Evolutionary conservation across 2,113 vertebrate genomes (phyloP), one percentile per base, ranked within the genome.

Genomic region (Oncorhynchus keta): DNA sequence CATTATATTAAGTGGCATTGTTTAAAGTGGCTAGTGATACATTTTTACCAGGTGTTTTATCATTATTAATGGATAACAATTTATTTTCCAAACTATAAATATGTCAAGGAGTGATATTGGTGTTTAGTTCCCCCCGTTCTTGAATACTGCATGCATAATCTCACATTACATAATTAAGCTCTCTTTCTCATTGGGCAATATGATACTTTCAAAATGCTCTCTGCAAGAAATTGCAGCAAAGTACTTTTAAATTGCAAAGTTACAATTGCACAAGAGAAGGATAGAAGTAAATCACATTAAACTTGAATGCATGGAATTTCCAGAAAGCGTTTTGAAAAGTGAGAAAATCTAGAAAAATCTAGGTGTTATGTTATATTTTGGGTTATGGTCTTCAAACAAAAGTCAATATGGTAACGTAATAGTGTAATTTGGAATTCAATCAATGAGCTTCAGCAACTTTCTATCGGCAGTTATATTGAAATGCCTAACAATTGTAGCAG

Each of bases 111-210:
- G 8, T 39, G 48, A 64, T 57, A 24, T 76, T 69, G 78, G 1
- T 45, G 12, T 64, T 73, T 24, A 12, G 14, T 26, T 66, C 65
- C 68, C 61, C 39, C 64, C 22, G 45, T 57, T 26, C 66, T 76
- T 22, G 20, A 79, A 76, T 74, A 74, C 55, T 70, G 70, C 26
- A 76, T 77, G 1, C 69, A 3, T 72, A 72, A 45, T 74, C 30
- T 66, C 24, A 9, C 77, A 74, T 4, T 57, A 11, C 12, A 57
- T 57, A 70, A 79, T 77, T 77, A 28, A 18, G 30, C 73, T 73
- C 32, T 45, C 73, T 73, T 26, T 45, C 35, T 39, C 35, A 39
- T 39, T 49, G 62, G 45, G 61, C 30, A 73, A 55, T 62, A 69
- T 76, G 18, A 57, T 57, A 57, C 51, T 57, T 16, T 57, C 18